Base-by-base conservation (phyloP, 2,888 invertebrate genomes). In the Noctua comes region DNA sequence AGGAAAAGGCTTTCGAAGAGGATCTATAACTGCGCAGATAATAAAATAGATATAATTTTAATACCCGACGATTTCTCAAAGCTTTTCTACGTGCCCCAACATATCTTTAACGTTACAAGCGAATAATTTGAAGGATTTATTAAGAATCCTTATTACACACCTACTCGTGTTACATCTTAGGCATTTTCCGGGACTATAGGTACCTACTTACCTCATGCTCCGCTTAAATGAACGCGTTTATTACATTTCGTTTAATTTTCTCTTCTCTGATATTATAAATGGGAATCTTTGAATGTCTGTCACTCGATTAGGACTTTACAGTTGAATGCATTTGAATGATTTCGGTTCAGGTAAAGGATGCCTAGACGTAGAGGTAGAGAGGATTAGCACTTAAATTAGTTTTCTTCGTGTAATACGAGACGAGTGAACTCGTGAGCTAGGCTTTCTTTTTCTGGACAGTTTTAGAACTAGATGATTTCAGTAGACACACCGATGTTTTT, bases 51-150 rank as follows among this genome's bases (percentile, higher is more conserved):
- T 43, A 48, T 57, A 1, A 59, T 65, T 78, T 80, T 73, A 76
- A 83, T 70, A 84, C 73, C 57, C 54, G 54, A 62, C 62, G 48
- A 68, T 48, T 78, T 21, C 62, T 68, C 54, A 80, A 76, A 80
- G 75, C 77, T 83, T 73, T 77, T 64, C 51, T 80, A 84, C 86
- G 86, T 86, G 85, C 84, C 68, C 18, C 43, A 62, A 86, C 86
- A 86, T 86, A 86, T 78, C 51, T 77, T 74, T 31, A 73, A 73
- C 31, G 64, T 59, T 59, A 66, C 65, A 76, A 57, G 76, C 21
- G 68, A 77, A 79, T 83, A 62, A 80, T 76, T 80, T 80, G 43
- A 57, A 77, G 80, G 85, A 78, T 80, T 83, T 85, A 51, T 85
- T 82, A 80, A 69, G 76, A 74, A 69, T 85, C 71, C 76, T 85